Evolutionary conservation across 1,140 invertebrate species (phyloP), one percentile per base, ranked within the genome.

Genomic region (Cydia amplana): DNA sequence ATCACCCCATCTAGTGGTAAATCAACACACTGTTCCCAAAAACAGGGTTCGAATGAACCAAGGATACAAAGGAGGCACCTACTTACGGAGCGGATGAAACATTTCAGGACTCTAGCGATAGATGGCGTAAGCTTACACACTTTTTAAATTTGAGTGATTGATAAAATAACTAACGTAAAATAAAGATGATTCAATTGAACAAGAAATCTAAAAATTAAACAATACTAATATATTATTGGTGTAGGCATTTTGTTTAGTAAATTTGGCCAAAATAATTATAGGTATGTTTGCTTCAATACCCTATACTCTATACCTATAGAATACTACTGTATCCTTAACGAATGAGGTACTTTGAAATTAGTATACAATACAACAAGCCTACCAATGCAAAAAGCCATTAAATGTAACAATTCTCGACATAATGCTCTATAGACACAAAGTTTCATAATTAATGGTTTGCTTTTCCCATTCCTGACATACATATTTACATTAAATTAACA

Each of bases 401-500:
- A 46, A 2, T n/a, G 0, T 55, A 18, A 55, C 51, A 55, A 49
- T 55, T 55, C n/a, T 55, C 51, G 51, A 55, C 43, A 46, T 16
- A 14, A 4, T 16, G 36, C 36, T 40, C 36, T 40, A 40, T 46
- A 51, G 49, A n/a, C 49, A n/a, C 16, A 51, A 46, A 16, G 40
- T 18, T 36, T 72, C 5, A 23, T n/a, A 18, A 51, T 23, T 16
- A 72, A 32, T 49, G 70, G 70, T 46, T 36, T 25, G 16, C 12
- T 67, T 14, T 67, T 67, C 28, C 28, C 23, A 67, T 67, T 67
- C 12, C 12, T 32, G 64, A 16, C 20, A 67, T 67, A 70, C 32
- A 70, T 70, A n/a, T n/a, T n/a, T n/a, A 70, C 20, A 70, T 70
- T 70, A 9, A 82, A 83, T 79, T 81, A 80, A 79, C 79, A 80